Percentiles rank a stretch among this genome's conserved stretches.
phyloP scores from a whole-genome alignment of 2,888 invertebrate genomes.

The Aleiodes alternator region DNA sequence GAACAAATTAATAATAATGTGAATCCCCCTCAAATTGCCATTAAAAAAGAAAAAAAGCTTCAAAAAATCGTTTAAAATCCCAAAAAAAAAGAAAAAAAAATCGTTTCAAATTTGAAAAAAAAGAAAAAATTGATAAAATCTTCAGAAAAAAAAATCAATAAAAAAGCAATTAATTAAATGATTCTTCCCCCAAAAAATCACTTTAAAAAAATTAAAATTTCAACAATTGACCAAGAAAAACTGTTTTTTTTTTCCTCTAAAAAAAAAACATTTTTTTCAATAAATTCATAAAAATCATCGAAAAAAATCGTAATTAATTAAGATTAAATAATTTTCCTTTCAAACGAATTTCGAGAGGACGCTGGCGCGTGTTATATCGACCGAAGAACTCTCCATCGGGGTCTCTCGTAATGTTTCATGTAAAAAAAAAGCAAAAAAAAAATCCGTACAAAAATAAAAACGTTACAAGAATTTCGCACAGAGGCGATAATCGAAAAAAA shows the following conservation, averaged over 20 bases:
- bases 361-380: constrained; percentile 37
- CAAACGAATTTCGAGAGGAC: not conserved
- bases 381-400: constrained; percentile 20
- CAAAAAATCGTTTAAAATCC: not conserved
- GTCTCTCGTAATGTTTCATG: not conserved
- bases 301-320: not conserved
- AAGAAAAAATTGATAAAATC: too few relatives aligned
- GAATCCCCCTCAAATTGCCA: not conserved
- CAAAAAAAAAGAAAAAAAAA: not conserved
- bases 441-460: not conserved
- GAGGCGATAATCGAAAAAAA: not conserved
- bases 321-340: not conserved
- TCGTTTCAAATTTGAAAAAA: too few relatives aligned
- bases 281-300: too few relatives aligned
- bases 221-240: too few relatives aligned
- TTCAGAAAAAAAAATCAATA: too few relatives aligned
- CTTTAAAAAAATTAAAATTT: too few relatives aligned
- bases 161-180: too few relatives aligned
- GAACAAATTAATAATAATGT: constrained; percentile 13
- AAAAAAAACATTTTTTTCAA: too few relatives aligned
- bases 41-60: too few relatives aligned
- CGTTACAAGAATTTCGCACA: not conserved
- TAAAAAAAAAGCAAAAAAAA: not conserved
- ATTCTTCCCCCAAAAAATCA: too few relatives aligned
- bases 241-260: too few relatives aligned